These are phyloP conservation scores for Arvicanthis niloticus DNA, from an alignment of 2,113 vertebrate species.

Conservation along the genomic window DNA sequence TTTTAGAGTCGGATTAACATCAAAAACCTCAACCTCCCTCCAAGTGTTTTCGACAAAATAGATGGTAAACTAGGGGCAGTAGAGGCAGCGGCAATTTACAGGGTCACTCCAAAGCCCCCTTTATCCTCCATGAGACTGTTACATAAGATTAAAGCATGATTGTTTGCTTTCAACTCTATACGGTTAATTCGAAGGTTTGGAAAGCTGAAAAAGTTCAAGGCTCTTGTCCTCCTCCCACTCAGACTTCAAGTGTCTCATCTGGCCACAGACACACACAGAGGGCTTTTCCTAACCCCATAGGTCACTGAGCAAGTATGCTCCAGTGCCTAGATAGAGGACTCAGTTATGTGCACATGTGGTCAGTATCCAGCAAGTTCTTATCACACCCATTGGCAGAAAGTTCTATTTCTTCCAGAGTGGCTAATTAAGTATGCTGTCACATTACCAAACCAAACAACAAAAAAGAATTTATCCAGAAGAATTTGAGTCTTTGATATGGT, in stretches of 20 bases:
- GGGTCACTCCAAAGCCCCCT: not conserved
- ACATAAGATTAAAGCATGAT: not conserved
- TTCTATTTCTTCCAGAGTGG: not conserved
- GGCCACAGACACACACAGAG: not conserved
- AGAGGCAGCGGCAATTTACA: not conserved
- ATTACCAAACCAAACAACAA: not conserved
- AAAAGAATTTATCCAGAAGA: not conserved
- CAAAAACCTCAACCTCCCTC: not conserved
- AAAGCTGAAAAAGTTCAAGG: not conserved
- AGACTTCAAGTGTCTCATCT: not conserved
- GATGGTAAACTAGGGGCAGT: not conserved
- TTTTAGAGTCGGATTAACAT: not conserved
- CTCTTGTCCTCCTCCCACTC: not conserved
- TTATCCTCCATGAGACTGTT: not conserved
- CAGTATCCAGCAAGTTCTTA: not conserved
- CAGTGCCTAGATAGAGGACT: not conserved
- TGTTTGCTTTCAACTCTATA: not conserved
- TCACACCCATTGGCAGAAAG: no score
- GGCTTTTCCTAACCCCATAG: not conserved
- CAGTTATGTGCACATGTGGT: no score
- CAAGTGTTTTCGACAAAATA: not conserved
- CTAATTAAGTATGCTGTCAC: not conserved
- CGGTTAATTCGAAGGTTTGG: not conserved
- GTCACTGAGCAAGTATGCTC: not conserved
- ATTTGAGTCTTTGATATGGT: not conserved